Percentiles rank a stretch among this genome's conserved stretches.
Evolutionary conservation across 1,140 invertebrate species (phyloP).

Genomic region (Reticulitermes speratus): DNA sequence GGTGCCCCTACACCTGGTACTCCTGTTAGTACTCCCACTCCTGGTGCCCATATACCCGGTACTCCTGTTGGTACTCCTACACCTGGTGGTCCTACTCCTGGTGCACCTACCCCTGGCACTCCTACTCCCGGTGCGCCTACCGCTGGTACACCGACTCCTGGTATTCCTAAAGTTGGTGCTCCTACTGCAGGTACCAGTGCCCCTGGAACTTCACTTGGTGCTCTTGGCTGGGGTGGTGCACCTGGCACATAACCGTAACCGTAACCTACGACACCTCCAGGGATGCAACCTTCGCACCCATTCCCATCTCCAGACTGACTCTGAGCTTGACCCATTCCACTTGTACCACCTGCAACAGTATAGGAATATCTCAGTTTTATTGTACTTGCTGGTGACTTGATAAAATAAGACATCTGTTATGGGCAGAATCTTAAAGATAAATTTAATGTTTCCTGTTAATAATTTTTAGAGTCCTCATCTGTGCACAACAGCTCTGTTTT

Average conservation of each 20-base stretch:
- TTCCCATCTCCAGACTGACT: slow-evolving; percentile 56
- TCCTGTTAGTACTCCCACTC: slow-evolving; percentile 26
- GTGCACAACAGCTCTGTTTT: no score
- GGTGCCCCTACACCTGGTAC: slow-evolving; percentile 36
- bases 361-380: slow-evolving; percentile 1
- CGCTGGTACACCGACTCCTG: slow-evolving; percentile 31
- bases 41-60: slow-evolving; percentile 34
- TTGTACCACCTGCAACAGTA: slow-evolving; percentile 57
- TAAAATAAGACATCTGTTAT: no score
- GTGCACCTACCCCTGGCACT: slow-evolving; percentile 32
- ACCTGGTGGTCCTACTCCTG: slow-evolving; percentile 33
- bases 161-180: slow-evolving; percentile 33
- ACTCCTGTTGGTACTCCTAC: slow-evolving; percentile 31
- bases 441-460: no score
- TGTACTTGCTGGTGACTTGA: background rate
- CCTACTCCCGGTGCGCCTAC: slow-evolving; percentile 34
- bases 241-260: background rate
- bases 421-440: no score
- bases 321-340: slow-evolving; percentile 79
- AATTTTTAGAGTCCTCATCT: no score
- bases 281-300: slow-evolving; percentile 48
- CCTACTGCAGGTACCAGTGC: slow-evolving; percentile 34
- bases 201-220: slow-evolving; percentile 31
- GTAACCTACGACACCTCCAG: background rate
- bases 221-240: background rate